A percentile compares a stretch with the other conserved stretches of the same genome.
phyloP scores from a whole-genome alignment of 2,797 vertebrate species.

The Paramormyrops hopkinsi region DNA sequence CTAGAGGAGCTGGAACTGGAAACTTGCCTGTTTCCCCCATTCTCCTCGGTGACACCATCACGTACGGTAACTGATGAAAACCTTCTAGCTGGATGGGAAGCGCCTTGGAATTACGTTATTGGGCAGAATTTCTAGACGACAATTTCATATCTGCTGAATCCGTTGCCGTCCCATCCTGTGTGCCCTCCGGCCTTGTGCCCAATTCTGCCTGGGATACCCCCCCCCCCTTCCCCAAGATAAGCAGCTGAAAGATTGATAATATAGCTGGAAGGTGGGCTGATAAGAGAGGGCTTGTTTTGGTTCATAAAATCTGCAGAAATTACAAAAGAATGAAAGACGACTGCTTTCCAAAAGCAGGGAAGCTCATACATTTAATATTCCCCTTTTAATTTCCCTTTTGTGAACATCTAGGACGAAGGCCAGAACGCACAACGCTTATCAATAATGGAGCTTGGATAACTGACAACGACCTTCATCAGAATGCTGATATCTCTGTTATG shows the following conservation, averaged over 20 bases:
- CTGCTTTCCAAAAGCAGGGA: not conserved
- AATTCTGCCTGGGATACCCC: not conserved
- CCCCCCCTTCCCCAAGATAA: not conserved
- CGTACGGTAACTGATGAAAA: not conserved
- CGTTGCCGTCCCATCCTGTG: not conserved
- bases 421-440: slow-evolving; percentile 12
- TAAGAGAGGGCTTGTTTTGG: not conserved
- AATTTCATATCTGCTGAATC: not conserved
- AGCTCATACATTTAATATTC: not conserved
- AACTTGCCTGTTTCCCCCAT: not conserved
- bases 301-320: slow-evolving; percentile 6
- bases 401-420: slow-evolving; percentile 11
- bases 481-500: not conserved
- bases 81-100: not conserved
- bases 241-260: not conserved
- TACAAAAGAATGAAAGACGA: not conserved
- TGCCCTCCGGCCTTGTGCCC: not conserved
- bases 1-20: not conserved
- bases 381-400: slow-evolving; percentile 14
- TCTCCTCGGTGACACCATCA: not conserved
- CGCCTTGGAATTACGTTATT: not conserved
- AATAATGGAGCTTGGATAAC: not conserved
- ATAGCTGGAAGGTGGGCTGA: not conserved
- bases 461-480: not conserved
- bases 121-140: not conserved